These are phyloP conservation scores for Drosophila barbarae DNA, from an alignment of 2,888 invertebrate species.

Conservation along the genomic window DNA sequence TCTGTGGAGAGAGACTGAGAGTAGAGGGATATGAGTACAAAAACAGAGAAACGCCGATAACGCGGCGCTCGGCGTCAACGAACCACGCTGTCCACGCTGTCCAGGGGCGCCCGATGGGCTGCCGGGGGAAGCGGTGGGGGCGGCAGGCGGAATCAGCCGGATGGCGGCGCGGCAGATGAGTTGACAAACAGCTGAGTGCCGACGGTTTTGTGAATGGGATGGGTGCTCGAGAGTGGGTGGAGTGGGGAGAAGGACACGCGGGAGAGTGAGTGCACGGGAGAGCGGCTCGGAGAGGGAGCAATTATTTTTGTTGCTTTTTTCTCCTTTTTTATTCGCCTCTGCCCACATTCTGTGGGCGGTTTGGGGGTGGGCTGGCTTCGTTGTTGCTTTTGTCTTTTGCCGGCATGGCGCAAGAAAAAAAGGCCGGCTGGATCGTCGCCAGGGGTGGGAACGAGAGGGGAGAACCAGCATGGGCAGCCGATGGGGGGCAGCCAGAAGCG, in stretches of 20 bases:
- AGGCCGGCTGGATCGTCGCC: constrained; percentile 65
- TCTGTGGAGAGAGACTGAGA: constrained; percentile 20
- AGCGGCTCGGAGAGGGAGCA: constrained; percentile 45
- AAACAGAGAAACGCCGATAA: constrained; percentile 79
- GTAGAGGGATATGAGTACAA: constrained; percentile 75
- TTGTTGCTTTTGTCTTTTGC: constrained; percentile 66
- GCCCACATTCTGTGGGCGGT: constrained; percentile 21
- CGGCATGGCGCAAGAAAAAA: constrained; percentile 67
- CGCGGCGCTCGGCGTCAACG: constrained; percentile 62
- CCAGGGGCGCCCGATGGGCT: constrained; percentile 17
- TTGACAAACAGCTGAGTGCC: constrained; percentile 75
- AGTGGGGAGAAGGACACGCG: constrained; percentile 32
- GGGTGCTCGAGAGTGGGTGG: constrained; percentile 30
- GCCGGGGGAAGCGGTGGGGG: background rate
- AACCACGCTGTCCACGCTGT: constrained; percentile 46
- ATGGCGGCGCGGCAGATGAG: constrained; percentile 73
- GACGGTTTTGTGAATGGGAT: constrained; percentile 66
- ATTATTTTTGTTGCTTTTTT: constrained; percentile 71
- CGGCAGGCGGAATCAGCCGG: constrained; percentile 53
- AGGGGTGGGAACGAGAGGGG: constrained; percentile 19
- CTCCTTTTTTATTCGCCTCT: constrained; percentile 38
- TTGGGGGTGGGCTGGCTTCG: constrained; percentile 32
- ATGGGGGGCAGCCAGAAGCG: constrained; percentile 7
- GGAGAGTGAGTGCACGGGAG: constrained; percentile 19
- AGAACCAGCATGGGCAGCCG: constrained; percentile 13